A percentile compares a stretch with the other conserved stretches of the same genome.
phyloP scores from a whole-genome alignment of 2,888 invertebrate species.

The Priocnemis perturbator region DNA sequence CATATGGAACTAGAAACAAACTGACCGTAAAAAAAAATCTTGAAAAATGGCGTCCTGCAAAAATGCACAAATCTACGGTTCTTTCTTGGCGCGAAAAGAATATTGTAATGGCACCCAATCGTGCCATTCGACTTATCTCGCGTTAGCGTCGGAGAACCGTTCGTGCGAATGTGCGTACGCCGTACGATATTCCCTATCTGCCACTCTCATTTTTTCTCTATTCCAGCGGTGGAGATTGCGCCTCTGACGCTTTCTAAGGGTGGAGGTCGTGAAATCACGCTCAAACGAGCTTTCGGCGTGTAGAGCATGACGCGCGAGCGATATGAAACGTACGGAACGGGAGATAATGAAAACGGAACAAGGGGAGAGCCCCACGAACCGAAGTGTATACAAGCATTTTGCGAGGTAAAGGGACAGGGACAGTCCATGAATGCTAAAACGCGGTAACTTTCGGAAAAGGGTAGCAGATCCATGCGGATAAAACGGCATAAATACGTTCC shows the following conservation, averaged over 20 bases:
- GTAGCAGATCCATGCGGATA: too few relatives aligned
- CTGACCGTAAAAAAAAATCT: too few relatives aligned
- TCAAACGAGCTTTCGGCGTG: slow-evolving; percentile 36
- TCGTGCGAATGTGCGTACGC: slow-evolving; percentile 19
- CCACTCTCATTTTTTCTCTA: slow-evolving; percentile 2
- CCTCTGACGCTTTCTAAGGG: slow-evolving; percentile 14
- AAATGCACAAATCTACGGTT: too few relatives aligned
- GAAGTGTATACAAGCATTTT: not conserved
- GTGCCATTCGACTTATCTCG: slow-evolving; percentile 35
- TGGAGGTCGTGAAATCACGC: not conserved
- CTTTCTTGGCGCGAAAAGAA: too few relatives aligned
- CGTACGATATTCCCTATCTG: not conserved
- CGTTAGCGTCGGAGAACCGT: slow-evolving; percentile 22
- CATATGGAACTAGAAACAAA: too few relatives aligned
- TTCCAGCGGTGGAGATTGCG: slow-evolving; percentile 27
- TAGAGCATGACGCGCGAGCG: slow-evolving; percentile 16
- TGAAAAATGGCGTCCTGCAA: too few relatives aligned
- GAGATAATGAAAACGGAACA: slow-evolving; percentile 50
- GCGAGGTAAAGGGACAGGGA: not conserved
- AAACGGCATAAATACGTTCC: too few relatives aligned
- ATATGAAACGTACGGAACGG: slow-evolving; percentile 36
- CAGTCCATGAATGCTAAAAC: not conserved
- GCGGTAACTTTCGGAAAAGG: too few relatives aligned
- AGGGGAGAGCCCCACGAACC: not conserved
- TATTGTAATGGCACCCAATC: slow-evolving; percentile 29